Evolutionary conservation across 2,113 vertebrate genomes (phyloP), one percentile per base, ranked within the genome.

Genomic region (Vanacampus margaritifer): DNA sequence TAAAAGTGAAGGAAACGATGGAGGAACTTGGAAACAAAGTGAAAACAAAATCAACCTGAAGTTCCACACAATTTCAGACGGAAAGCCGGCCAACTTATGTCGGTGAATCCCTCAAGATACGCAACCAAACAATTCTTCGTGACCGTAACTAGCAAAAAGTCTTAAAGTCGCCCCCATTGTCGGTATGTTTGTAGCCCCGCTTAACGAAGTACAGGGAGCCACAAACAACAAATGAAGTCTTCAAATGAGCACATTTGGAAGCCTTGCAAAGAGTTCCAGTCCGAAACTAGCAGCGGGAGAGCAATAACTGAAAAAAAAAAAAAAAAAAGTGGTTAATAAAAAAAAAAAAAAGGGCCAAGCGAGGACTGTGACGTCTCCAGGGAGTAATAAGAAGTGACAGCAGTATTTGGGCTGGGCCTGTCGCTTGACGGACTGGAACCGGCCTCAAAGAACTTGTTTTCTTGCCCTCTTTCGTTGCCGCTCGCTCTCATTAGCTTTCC

Each of bases 301-400:
- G 37, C 60, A 62, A 43, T 43, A 62, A 62, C 21, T 51, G 11
- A 54, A 26, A 23, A 26, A 10, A n/a, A 54, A 54, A 54, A 54
- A 26, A 4, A 24, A 13, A 54, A n/a, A n/a, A n/a, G n/a, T n/a
- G n/a, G n/a, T 1, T 3, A 21, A 35, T 9, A 32, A 17, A 23
- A 41, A 32, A 56, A 57, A 19, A 32, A 26, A 57, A 32, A 57
- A 28, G 3, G 16, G 14, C 26, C 26, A 54, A 57, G 26, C 54
- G 14, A 57, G 26, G 5, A 32, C 26, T 57, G 54, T 57, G 54
- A 57, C 23, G 26, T 16, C 54, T 57, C 54, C 16, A 1, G 54
- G 54, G 54, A 57, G 54, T 57, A 57, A 62, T 62, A 43, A 23
- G 23, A 43, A 62, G 39, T 62, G 39, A 62, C 39, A 43, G 59